These are phyloP conservation scores for Drosophila tripunctata DNA, from an alignment of 2,888 invertebrate genomes.

Conservation along the genomic window DNA sequence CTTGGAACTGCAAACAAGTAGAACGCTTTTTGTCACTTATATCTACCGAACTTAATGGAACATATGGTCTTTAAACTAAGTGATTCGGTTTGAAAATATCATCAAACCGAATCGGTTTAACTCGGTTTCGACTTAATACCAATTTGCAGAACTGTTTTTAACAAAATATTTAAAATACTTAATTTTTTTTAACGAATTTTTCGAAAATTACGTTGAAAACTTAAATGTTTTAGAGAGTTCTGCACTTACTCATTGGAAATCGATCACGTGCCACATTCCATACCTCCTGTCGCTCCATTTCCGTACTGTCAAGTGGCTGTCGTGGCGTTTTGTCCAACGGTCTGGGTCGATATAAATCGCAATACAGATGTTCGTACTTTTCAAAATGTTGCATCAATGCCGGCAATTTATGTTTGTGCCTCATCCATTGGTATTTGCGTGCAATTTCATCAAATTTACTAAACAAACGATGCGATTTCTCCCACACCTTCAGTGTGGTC, in stretches of 20 bases:
- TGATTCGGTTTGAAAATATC: too few species aligned
- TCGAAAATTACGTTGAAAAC: too few species aligned
- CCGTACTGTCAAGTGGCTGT: neutral
- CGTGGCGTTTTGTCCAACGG: neutral
- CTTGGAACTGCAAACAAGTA: too few species aligned
- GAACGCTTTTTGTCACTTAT: too few species aligned
- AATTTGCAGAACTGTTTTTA: too few species aligned
- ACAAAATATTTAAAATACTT: too few species aligned
- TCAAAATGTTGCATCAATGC: conserved; percentile 34
- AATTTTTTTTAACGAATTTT: too few species aligned
- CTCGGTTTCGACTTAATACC: too few species aligned
- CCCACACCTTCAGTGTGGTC: conserved; percentile 57
- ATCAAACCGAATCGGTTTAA: too few species aligned
- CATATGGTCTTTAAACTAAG: too few species aligned
- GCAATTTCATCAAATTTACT: conserved; percentile 64
- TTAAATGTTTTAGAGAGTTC: neutral
- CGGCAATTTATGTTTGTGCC: conserved; percentile 38
- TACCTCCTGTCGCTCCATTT: conserved; percentile 36
- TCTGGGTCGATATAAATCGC: conserved; percentile 39
- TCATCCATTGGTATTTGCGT: conserved; percentile 54
- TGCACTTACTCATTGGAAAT: conserved; percentile 54
- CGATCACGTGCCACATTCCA: conserved; percentile 51
- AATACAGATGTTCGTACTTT: conserved; percentile 51
- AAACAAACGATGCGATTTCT: conserved; percentile 55
- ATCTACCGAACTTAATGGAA: too few species aligned